These are phyloP conservation scores for Capitulum mitella DNA, from an alignment of 2,888 invertebrate genomes.

Conservation along the genomic window DNA sequence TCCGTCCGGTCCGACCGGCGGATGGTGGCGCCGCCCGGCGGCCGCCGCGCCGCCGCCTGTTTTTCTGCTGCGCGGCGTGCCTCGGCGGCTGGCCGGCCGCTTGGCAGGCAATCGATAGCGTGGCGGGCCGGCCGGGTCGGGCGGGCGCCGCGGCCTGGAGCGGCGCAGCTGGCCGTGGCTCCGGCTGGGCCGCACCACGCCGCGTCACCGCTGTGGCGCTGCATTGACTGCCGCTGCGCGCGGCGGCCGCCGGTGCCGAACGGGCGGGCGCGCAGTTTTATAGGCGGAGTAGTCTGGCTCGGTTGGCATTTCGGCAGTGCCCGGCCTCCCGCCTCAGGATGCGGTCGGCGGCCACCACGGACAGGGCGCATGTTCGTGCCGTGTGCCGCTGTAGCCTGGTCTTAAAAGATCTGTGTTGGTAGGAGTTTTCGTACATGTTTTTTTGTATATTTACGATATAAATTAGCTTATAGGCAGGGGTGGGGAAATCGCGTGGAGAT, in stretches of 20 bases:
- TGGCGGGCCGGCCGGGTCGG: not conserved
- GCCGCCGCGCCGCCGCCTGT: not conserved
- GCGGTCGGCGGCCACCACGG: not conserved
- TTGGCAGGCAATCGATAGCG: slow-evolving; percentile 6
- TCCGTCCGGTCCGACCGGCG: not conserved
- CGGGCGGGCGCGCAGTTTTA: not conserved
- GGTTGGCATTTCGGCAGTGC: too few species aligned
- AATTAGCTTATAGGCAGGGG: too few species aligned
- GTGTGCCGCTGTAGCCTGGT: not conserved
- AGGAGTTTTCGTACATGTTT: too few species aligned
- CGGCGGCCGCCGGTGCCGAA: not conserved
- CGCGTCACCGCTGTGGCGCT: not conserved
- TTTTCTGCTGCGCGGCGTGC: not conserved
- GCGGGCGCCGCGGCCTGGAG: not conserved
- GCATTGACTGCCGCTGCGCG: too few species aligned
- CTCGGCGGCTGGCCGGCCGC: not conserved
- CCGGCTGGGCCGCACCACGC: not conserved
- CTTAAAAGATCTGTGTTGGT: too few species aligned
- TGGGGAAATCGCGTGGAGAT: too few species aligned
- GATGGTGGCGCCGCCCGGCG: not conserved
- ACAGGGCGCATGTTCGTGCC: not conserved
- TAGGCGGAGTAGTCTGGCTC: too few species aligned
- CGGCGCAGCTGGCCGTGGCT: not conserved
- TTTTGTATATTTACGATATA: too few species aligned
- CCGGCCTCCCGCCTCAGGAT: not conserved